Conservation (phyloP, 2,797 vertebrate genomes). For the Microctenopoma lineatum region DNA sequence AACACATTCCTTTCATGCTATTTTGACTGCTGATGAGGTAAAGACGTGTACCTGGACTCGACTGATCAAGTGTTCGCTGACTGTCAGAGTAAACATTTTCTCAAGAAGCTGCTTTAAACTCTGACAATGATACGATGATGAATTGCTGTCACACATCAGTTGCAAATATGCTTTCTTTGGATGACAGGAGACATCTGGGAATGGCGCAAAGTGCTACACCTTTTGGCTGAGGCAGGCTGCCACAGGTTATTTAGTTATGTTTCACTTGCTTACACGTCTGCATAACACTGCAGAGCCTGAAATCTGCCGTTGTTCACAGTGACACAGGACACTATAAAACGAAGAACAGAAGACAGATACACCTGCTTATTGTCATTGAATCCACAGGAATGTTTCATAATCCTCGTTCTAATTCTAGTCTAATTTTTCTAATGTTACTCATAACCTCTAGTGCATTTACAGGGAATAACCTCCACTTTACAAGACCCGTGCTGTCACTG, state of each 20-base stretch:
- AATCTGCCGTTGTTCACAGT: background rate
- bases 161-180: slow-evolving; percentile 13
- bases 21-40: background rate
- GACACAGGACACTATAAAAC: background rate
- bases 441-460: background rate
- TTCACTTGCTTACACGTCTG: background rate
- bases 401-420: too few relatives aligned
- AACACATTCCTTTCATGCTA: background rate
- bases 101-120: slow-evolving; percentile 23
- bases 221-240: slow-evolving; percentile 12
- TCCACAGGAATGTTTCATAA: background rate
- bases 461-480: slow-evolving; percentile 1
- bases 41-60: background rate
- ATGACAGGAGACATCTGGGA: slow-evolving; percentile 9
- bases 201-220: slow-evolving; percentile 9
- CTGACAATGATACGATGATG: background rate
- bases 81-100: slow-evolving; percentile 4
- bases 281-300: background rate
- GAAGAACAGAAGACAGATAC: background rate
- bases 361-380: background rate
- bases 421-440: background rate
- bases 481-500: slow-evolving; percentile 6
- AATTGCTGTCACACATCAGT: slow-evolving; percentile 7
- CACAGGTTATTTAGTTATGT: background rate
- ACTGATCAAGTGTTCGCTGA: too few relatives aligned